A percentile compares a stretch with the other conserved stretches of the same genome.
These are phyloP conservation scores for Anabas testudineus DNA, from an alignment of 2,797 vertebrate genomes.

Conservation along the genomic window DNA sequence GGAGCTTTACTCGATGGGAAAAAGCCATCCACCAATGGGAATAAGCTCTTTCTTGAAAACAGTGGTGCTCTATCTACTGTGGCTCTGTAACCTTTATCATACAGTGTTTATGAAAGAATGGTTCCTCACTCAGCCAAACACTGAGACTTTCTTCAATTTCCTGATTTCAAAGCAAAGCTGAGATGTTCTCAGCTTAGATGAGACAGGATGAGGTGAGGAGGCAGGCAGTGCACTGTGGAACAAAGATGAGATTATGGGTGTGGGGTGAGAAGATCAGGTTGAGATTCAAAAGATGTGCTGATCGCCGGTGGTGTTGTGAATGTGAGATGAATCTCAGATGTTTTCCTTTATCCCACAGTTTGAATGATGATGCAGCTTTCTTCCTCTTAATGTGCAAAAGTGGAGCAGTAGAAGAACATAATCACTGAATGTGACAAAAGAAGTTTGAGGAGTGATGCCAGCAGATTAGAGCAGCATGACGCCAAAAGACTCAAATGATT, in stretches of 20 bases:
- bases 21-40: conserved; percentile 78
- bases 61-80: conserved; percentile 74
- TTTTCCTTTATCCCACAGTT: conserved; percentile 36
- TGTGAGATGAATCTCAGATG: conserved; percentile 40
- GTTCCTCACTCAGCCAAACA: conserved; percentile 65
- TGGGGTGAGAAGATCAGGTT: conserved; percentile 68
- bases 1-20: conserved; percentile 82
- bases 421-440: background rate
- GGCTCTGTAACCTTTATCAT: conserved; percentile 78
- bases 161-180: conserved; percentile 78
- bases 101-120: conserved; percentile 75
- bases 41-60: conserved; percentile 74
- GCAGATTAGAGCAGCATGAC: background rate
- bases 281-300: conserved; percentile 78
- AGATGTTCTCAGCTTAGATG: conserved; percentile 80
- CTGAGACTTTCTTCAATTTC: conserved; percentile 80
- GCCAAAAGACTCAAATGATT: background rate
- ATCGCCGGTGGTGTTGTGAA: conserved; percentile 61
- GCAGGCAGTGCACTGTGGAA: conserved; percentile 76
- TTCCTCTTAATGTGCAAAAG: background rate
- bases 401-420: background rate
- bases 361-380: conserved; percentile 50
- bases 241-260: conserved; percentile 75
- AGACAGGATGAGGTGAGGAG: conserved; percentile 77
- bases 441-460: background rate